Evolutionary conservation across 2,888 invertebrate genomes (phyloP).

Genomic region (Caenorhabditis becei): DNA sequence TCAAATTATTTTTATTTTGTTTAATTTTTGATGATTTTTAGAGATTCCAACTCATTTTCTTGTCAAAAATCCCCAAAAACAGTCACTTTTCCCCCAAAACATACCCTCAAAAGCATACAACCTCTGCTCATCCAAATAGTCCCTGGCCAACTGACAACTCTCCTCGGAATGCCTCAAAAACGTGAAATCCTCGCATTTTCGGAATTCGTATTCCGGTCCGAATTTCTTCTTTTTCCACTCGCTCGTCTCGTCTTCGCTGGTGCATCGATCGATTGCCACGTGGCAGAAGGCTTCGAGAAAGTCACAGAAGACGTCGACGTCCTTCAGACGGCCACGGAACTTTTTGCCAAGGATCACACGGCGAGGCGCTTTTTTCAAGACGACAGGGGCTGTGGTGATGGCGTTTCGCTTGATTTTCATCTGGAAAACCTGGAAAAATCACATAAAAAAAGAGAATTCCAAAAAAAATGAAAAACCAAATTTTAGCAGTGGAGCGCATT

Average conservation of each 20-base stretch:
- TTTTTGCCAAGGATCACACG: slow-evolving; percentile 45
- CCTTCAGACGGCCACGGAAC: slow-evolving; percentile 16
- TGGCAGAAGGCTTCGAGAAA: slow-evolving; percentile 50
- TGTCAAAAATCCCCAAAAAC: too few relatives aligned
- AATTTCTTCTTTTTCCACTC: slow-evolving; percentile 22
- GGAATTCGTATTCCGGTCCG: slow-evolving; percentile 31
- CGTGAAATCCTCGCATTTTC: slow-evolving; percentile 14
- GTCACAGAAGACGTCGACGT: slow-evolving; percentile 35
- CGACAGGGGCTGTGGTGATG: slow-evolving; percentile 21
- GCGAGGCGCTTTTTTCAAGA: slow-evolving; percentile 12
- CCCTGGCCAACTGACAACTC: slow-evolving; percentile 23
- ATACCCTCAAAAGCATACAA: slow-evolving; percentile 40
- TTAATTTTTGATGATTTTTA: too few relatives aligned
- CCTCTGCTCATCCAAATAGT: slow-evolving; percentile 20
- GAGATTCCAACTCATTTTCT: too few relatives aligned
- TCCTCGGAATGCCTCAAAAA: slow-evolving; percentile 39
- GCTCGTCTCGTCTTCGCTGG: slow-evolving; percentile 10
- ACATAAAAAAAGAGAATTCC: too few relatives aligned
- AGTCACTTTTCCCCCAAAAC: too few relatives aligned
- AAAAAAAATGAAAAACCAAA: too few relatives aligned
- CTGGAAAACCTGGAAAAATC: not conserved
- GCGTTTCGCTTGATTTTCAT: slow-evolving; percentile 12
- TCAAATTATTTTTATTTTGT: too few relatives aligned
- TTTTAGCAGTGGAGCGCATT: too few relatives aligned
- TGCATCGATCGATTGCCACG: slow-evolving; percentile 43